Conservation (phyloP, 2,888 invertebrate species). For the Drosophila gaucha region DNA sequence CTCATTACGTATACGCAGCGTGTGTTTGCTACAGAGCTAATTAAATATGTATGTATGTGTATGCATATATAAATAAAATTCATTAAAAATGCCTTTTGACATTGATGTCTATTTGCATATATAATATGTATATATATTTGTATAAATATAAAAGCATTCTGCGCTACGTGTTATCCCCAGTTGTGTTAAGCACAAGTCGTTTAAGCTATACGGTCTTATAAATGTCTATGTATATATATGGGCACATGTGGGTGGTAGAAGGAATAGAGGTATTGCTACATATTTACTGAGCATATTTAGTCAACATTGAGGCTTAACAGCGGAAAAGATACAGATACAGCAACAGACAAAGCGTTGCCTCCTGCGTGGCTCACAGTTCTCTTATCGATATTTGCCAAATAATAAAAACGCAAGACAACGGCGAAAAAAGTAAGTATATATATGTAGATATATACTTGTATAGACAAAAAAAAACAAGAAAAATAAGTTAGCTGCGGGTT, state of each 20-base stretch:
- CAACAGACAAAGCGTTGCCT: background rate
- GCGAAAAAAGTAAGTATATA: constrained; percentile 17
- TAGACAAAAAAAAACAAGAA: background rate
- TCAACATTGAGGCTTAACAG: constrained; percentile 50
- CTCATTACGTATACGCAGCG: constrained; percentile 26
- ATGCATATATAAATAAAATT: constrained; percentile 41
- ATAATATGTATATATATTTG: constrained; percentile 19
- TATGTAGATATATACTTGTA: constrained; percentile 1
- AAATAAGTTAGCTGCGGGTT: too few species aligned
- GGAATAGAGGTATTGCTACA: constrained; percentile 1
- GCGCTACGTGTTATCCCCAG: constrained; percentile 1
- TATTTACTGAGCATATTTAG: constrained; percentile 71
- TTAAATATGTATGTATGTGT: constrained; percentile 31
- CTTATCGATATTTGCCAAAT: constrained; percentile 76
- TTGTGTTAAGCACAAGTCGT: constrained; percentile 42
- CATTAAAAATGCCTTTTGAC: constrained; percentile 71
- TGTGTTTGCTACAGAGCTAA: constrained; percentile 29
- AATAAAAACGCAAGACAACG: constrained; percentile 66
- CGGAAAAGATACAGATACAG: constrained; percentile 18
- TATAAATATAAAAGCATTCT: constrained; percentile 33
- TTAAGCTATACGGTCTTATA: constrained; percentile 38
- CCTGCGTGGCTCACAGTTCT: background rate
- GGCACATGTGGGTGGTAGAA: background rate
- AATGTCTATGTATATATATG: constrained; percentile 29
- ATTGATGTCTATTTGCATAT: constrained; percentile 44